Conservation (phyloP, 2,113 vertebrate species). For the Alouatta palliata region DNA sequence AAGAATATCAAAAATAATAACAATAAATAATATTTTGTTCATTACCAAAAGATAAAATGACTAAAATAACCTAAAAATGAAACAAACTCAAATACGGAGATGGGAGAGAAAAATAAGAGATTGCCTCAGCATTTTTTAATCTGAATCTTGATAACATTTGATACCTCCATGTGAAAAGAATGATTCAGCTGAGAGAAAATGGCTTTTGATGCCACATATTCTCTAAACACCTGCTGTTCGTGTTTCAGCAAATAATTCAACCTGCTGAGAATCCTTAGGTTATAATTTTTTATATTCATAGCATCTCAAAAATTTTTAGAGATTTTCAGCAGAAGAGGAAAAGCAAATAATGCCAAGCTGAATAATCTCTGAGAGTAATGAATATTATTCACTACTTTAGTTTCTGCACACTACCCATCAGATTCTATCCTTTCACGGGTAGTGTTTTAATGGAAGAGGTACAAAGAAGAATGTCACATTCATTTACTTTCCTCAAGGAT, state of each 20-base stretch:
- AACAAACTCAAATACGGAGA: background rate
- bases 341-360: background rate
- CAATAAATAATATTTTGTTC: background rate
- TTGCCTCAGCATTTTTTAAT: conserved; percentile 33
- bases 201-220: conserved; percentile 54
- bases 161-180: background rate
- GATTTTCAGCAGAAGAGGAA: conserved; percentile 15
- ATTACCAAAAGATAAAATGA: background rate
- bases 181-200: conserved; percentile 32
- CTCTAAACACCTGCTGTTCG: conserved; percentile 37
- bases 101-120: conserved; percentile 30
- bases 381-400: background rate
- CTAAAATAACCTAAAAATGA: background rate
- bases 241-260: conserved; percentile 53
- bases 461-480: background rate
- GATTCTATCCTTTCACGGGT: background rate
- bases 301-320: conserved; percentile 36
- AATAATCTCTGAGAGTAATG: background rate
- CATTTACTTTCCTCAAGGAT: background rate
- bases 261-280: conserved; percentile 27
- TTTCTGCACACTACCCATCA: background rate
- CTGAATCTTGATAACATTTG: conserved; percentile 35
- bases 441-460: conserved; percentile 6
- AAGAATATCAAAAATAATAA: background rate
- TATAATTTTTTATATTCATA: conserved; percentile 61